A percentile compares a stretch with the other conserved stretches of the same genome.
Conservation (phyloP, 2,888 invertebrate species). For the Tiliacea citrago region DNA sequence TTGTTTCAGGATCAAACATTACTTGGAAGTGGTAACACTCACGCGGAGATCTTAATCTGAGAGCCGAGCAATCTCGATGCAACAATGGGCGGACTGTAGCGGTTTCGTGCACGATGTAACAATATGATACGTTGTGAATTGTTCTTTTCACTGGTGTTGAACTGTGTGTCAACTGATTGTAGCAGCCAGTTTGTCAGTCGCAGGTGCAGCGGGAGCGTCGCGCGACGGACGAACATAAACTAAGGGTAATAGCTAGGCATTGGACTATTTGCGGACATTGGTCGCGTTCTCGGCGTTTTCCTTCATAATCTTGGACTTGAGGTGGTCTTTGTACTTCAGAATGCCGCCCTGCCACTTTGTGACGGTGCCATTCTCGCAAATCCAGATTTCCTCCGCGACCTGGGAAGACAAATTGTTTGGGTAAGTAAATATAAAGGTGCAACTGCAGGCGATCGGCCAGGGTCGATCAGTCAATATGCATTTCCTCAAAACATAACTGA, state of each 20-base stretch:
- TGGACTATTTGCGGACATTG: constrained; percentile 85
- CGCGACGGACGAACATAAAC: constrained; percentile 56
- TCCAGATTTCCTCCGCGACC: constrained; percentile 99
- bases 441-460: background rate
- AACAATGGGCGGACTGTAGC: background rate
- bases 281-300: constrained; percentile 91
- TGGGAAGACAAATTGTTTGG: constrained; percentile 76
- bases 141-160: constrained; percentile 25
- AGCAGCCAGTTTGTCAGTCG: constrained; percentile 37
- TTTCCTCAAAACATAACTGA: background rate
- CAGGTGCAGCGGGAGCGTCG: constrained; percentile 62
- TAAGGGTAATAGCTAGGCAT: constrained; percentile 64
- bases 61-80: constrained; percentile 4
- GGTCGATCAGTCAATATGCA: background rate
- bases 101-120: constrained; percentile 7
- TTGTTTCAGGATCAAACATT: constrained; percentile 5
- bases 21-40: background rate
- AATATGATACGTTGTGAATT: constrained; percentile 17
- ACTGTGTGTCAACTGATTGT: constrained; percentile 19
- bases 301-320: constrained; percentile 96
- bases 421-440: background rate
- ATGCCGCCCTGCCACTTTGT: constrained; percentile 99
- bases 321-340: constrained; percentile 98
- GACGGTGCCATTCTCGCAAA: constrained; percentile 98
- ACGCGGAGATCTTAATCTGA: constrained; percentile 14